Conservation (phyloP, 2,113 vertebrate genomes). For the Crotalus helleri region DNA sequence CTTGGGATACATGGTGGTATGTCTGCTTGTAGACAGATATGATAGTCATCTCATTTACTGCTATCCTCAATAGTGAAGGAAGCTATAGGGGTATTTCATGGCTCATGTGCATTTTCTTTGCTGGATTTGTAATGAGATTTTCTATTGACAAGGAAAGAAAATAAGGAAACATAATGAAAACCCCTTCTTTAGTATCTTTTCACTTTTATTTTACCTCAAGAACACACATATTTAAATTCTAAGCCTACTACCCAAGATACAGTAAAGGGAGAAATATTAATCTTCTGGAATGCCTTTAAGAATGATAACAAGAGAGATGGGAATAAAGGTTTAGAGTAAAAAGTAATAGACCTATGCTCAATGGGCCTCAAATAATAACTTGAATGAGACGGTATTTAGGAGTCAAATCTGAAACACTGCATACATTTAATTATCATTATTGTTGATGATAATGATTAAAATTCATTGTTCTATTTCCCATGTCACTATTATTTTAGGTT, state of each 20-base stretch:
- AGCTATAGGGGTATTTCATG: slow-evolving; percentile 37
- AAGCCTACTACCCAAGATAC: slow-evolving; percentile 30
- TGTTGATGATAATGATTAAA: too few relatives aligned
- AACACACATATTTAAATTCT: slow-evolving; percentile 43
- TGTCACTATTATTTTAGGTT: too few relatives aligned
- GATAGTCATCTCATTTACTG: background rate
- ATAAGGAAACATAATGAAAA: slow-evolving; percentile 39
- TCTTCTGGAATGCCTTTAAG: slow-evolving; percentile 40
- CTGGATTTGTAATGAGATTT: slow-evolving; percentile 9
- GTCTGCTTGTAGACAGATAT: too few relatives aligned
- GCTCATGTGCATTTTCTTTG: slow-evolving; percentile 50
- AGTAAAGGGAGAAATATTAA: slow-evolving; percentile 46
- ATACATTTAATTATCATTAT: too few relatives aligned
- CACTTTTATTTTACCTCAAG: slow-evolving; percentile 53
- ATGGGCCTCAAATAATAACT: slow-evolving; percentile 26
- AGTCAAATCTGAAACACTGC: too few relatives aligned
- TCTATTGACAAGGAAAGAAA: slow-evolving; percentile 40
- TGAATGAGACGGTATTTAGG: slow-evolving; percentile 26
- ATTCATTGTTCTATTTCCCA: too few relatives aligned
- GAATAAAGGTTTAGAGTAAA: slow-evolving; percentile 31
- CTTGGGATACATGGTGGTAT: too few relatives aligned
- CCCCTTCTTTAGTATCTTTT: slow-evolving; percentile 42
- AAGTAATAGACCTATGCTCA: slow-evolving; percentile 33
- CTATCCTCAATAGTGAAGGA: slow-evolving; percentile 48
- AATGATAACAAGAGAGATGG: slow-evolving; percentile 16